A percentile compares a stretch with the other conserved stretches of the same genome.
Evolutionary conservation across 2,888 invertebrate species (phyloP).

Genomic region (Lagria hirta): DNA sequence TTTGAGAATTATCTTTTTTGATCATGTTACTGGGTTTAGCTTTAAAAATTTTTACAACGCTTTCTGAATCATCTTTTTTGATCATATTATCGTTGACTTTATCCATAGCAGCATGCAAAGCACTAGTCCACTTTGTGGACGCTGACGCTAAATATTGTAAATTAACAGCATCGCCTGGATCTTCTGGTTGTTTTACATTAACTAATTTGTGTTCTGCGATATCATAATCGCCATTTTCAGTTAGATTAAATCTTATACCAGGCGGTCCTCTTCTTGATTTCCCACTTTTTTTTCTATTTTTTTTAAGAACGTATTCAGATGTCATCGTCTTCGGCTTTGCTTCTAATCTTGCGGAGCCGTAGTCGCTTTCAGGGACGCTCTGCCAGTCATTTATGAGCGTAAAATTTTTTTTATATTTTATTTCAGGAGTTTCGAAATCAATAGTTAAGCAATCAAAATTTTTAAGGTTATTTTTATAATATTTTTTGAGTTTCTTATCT

Average conservation of each 20-base stretch:
- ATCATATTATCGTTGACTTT: constrained; percentile 2
- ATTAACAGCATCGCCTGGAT: constrained; percentile 8
- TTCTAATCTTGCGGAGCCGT: constrained; percentile 3
- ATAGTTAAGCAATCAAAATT: constrained; percentile 8
- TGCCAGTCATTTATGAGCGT: constrained; percentile 11
- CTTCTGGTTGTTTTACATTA: constrained; percentile 9
- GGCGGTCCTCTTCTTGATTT: constrained; percentile 17
- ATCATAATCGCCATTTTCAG: constrained; percentile 14
- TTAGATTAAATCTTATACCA: constrained; percentile 14
- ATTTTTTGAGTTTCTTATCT: constrained; percentile 6
- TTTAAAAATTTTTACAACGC: constrained; percentile 6
- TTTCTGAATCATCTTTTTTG: constrained; percentile 8
- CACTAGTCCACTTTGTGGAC: too few species aligned
- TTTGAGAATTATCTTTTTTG: neutral
- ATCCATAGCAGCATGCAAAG: too few species aligned
- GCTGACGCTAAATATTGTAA: constrained; percentile 8
- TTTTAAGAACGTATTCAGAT: constrained; percentile 16
- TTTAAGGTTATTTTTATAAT: constrained; percentile 6
- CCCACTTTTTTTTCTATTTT: constrained; percentile 15
- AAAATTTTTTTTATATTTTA: constrained; percentile 8
- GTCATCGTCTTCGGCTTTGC: constrained; percentile 6
- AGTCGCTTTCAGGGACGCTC: constrained; percentile 5
- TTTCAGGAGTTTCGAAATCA: constrained; percentile 9
- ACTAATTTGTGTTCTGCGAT: neutral
- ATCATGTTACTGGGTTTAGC: constrained; percentile 6